Evolutionary conservation across 2,113 vertebrate genomes (phyloP).

Genomic region (Siniperca knerii): DNA sequence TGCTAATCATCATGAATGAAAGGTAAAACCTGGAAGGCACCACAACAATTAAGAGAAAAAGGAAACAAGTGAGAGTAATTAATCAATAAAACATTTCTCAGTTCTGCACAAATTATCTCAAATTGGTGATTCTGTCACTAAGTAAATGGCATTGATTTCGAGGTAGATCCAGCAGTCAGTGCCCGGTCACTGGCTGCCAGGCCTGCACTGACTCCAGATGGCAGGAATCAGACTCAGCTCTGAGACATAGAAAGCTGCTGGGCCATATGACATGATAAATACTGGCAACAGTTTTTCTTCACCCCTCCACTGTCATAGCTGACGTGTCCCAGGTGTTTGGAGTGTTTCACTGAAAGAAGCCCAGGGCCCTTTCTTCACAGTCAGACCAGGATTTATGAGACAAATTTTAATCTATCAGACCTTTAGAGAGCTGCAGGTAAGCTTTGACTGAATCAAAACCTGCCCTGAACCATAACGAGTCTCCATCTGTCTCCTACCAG

Average conservation of each 20-base stretch:
- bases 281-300: constrained; percentile 50
- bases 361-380: neutral
- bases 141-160: constrained; percentile 3
- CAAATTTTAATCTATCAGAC: constrained; percentile 20
- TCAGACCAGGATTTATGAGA: constrained; percentile 16
- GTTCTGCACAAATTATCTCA: neutral
- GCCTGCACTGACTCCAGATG: constrained; percentile 51
- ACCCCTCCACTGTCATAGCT: constrained; percentile 39
- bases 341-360: neutral
- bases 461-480: constrained; percentile 4
- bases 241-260: constrained; percentile 46
- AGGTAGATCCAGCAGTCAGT: constrained; percentile 7
- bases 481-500: constrained; percentile 58
- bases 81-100: constrained; percentile 2
- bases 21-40: neutral
- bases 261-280: constrained; percentile 58
- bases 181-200: constrained; percentile 2
- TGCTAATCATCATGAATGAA: constrained; percentile 12
- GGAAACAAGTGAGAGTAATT: neutral
- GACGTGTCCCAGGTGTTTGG: constrained; percentile 32
- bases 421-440: constrained; percentile 22
- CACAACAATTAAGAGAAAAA: constrained; percentile 5
- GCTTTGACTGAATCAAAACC: constrained; percentile 2
- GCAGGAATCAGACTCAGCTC: constrained; percentile 39
- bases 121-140: neutral